Evolutionary conservation across 2,888 invertebrate genomes (phyloP).

Genomic region (Dynastes grantii): DNA sequence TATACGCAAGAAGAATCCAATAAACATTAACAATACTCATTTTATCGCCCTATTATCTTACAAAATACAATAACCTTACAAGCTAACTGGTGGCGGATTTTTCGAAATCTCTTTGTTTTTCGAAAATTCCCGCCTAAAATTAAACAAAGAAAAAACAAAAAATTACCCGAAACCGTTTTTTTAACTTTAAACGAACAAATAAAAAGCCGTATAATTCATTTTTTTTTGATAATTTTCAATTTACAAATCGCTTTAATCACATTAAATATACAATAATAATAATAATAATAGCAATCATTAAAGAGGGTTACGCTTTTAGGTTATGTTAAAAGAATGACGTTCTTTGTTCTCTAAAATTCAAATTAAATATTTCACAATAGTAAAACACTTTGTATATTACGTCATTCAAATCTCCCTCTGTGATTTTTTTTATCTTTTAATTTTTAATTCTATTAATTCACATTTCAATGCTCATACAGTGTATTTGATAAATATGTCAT

Average conservation of each 20-base stretch:
- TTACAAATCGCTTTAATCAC: conserved; percentile 19
- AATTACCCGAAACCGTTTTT: conserved; percentile 49
- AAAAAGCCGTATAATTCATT: neutral
- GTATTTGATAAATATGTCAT: neutral
- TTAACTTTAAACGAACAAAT: conserved; percentile 10
- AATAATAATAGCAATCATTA: conserved; percentile 59
- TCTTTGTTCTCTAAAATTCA: conserved; percentile 4
- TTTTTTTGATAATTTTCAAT: conserved; percentile 37
- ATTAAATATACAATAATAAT: conserved; percentile 49
- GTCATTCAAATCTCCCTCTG: conserved; percentile 59
- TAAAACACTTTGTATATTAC: conserved; percentile 9
- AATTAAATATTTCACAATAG: neutral
- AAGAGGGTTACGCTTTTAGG: conserved; percentile 59
- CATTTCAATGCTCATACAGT: conserved; percentile 10
- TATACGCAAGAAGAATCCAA: conserved; percentile 44
- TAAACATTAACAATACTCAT: conserved; percentile 52
- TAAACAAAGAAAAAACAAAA: conserved; percentile 21
- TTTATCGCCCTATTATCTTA: conserved; percentile 45
- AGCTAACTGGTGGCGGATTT: conserved; percentile 22
- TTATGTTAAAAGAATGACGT: conserved; percentile 30
- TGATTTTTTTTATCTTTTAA: neutral
- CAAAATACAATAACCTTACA: conserved; percentile 41
- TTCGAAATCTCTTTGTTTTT: neutral
- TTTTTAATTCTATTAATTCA: conserved; percentile 29
- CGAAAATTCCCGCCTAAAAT: conserved; percentile 8